Conservation (phyloP, 2,888 invertebrate species). For the Callimorpha dominula region DNA sequence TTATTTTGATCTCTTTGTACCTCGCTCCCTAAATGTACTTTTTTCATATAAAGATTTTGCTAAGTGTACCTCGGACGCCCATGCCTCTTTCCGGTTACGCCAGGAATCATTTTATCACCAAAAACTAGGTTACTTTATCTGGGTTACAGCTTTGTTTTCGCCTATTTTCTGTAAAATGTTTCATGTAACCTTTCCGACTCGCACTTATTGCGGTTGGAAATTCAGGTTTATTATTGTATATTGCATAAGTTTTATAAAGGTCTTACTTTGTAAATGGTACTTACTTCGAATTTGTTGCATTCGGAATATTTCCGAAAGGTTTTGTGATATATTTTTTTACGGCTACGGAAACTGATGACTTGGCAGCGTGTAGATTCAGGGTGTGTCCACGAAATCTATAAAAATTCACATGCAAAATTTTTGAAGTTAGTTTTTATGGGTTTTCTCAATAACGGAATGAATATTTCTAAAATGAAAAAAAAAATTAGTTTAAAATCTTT, state of each 20-base stretch:
- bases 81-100: conserved; percentile 36
- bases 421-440: not conserved
- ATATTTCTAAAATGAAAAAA: no score
- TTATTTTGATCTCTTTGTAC: conserved; percentile 6
- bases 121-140: conserved; percentile 43
- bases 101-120: conserved; percentile 46
- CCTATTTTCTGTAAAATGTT: conserved; percentile 53
- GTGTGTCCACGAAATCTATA: no score
- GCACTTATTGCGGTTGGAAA: conserved; percentile 20
- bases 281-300: no score
- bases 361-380: no score
- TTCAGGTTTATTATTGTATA: conserved; percentile 6
- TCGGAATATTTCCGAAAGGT: not conserved
- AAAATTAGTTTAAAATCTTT: no score
- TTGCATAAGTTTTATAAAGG: not conserved
- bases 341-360: no score
- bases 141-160: conserved; percentile 58
- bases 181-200: conserved; percentile 40
- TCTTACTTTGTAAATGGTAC: no score
- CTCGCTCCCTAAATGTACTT: conserved; percentile 7
- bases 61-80: not conserved
- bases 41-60: not conserved
- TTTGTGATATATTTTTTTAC: not conserved
- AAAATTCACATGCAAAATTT: no score
- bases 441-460: no score